Base-by-base conservation (phyloP, 2,888 invertebrate species). In the Rhagonycha fulva region DNA sequence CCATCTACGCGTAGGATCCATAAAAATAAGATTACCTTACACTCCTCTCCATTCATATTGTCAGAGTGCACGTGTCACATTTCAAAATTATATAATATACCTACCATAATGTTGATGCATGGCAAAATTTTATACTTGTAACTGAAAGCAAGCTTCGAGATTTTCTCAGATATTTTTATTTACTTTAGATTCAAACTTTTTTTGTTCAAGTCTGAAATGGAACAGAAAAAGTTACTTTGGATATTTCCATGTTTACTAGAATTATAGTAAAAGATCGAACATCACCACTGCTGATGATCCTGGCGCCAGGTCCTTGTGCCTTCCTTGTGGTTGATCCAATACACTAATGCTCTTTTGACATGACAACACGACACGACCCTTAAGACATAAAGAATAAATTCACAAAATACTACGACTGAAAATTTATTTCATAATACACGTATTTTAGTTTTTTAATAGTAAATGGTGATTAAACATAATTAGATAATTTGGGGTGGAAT, bases 291-390 rank as follows among this genome's bases (percentile, higher is more conserved):
- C 72, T 77, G 77, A 66, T 77, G 77, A 77, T 74, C 77, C 76
- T 79, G 76, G 79, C 79, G 79, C 79, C 74, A 47, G 62, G 68
- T 62, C 19, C 68, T 70, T 75, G 78, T 74, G 62, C 70, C 74
- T 32, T 62, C 30, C 70, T 63, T 68, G 62, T 78, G 71, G 76
- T 76, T 78, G 78, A 72, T 76, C 72, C 76, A 30, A 67, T 68
- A 66, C 63, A 67, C 71, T 71, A 74, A 76, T 76, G 68, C 61
- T 69, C 74, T 75, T 26, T 14, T 67, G 66, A 72, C 66, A 47
- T 72, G 63, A 66, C 12, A 67, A 14, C 24, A 72, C 63, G 66
- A 72, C 23, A 62, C 63, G 63, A 66, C 14, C 11, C 24, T n/a
- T 26, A 66, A 23, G 11, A 24, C 14, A 12, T n/a, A 9, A 32